Evolutionary conservation across 2,113 vertebrate genomes (phyloP), one percentile per base, ranked within the genome.

Genomic region (Merops nubicus): DNA sequence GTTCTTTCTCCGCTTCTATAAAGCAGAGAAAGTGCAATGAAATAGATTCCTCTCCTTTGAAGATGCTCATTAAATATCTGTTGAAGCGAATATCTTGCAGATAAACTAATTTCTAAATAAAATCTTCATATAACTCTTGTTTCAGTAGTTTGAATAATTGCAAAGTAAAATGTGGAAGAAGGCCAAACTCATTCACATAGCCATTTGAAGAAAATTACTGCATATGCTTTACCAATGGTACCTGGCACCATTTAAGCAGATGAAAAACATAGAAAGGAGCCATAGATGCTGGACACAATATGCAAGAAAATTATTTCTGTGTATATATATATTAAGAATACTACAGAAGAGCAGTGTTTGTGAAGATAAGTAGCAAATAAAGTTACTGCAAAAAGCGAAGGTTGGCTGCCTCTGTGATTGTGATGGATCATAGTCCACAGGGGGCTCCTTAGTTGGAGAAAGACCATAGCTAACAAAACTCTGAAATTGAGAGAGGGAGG

Each of bases 1-100:
- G 38, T 75, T 92, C 28, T 85, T 82, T 33, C 22, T 84, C 79
- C 15, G 38, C 65, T 92, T 94, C 75, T n/a, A n/a, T n/a, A n/a
- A n/a, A n/a, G n/a, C n/a, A n/a, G n/a, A n/a, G 34, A 51, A 25
- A 0, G 0, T 67, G 59, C 1, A 0, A 5, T 60, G n/a, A 56
- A 81, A 75, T 92, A 85, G 56, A 43, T 85, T 84, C 23, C 5
- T 89, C 26, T 86, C 47, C 56, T 93, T 93, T 89, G 73, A 93
- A 86, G 43, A 63, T 75, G 65, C 60, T 75, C 23, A 19, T 63
- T 29, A 78, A 84, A 20, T 85, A 67, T 59, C 92, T 78, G 51
- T 40, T 70, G 29, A 93, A 92, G 38, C 20, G 68, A 78, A 22
- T 82, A 34, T 28, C 64, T 86, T 77, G 40, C 54, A 67, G 51